phyloP scores from a whole-genome alignment of 2,888 invertebrate genomes.

The Steinernema carpocapsae region DNA sequence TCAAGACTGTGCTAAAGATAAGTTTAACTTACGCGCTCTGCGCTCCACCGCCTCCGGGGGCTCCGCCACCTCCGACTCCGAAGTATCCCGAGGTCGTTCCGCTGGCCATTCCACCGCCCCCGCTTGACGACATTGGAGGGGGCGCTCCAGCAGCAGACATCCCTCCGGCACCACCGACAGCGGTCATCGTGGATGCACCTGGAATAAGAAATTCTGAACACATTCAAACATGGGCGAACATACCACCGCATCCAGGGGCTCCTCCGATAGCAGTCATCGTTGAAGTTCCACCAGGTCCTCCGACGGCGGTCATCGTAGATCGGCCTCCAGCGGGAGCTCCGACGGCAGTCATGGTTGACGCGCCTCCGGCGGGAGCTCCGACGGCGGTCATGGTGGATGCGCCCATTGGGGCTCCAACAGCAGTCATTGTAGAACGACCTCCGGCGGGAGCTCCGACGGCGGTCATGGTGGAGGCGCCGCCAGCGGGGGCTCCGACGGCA shows the following conservation, averaged over 20 bases:
- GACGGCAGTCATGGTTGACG: slow-evolving; percentile 40
- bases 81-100: slow-evolving; percentile 22
- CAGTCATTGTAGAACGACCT: slow-evolving; percentile 30
- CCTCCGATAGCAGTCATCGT: slow-evolving; percentile 35
- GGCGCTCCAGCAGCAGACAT: neutral
- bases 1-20: too few relatives aligned
- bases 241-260: slow-evolving; percentile 2
- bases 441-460: slow-evolving; percentile 32
- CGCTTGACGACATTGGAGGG: neutral
- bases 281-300: slow-evolving; percentile 19
- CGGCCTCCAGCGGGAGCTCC: slow-evolving; percentile 42
- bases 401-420: slow-evolving; percentile 14
- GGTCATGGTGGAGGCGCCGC: slow-evolving; percentile 29
- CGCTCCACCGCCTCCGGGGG: slow-evolving; percentile 18
- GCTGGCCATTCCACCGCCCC: neutral
- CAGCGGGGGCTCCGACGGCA: slow-evolving; percentile 30
- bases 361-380: slow-evolving; percentile 3
- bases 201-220: neutral
- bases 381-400: slow-evolving; percentile 35
- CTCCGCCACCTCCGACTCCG: slow-evolving; percentile 23
- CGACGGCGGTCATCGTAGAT: slow-evolving; percentile 36
- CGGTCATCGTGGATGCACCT: slow-evolving; percentile 29
- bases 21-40: slow-evolving; percentile 15
- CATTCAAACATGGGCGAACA: neutral
- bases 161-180: neutral